Percentiles rank a stretch among this genome's conserved stretches.
Conservation (phyloP, 2,888 invertebrate species). For the Zaprionus lineosus region DNA sequence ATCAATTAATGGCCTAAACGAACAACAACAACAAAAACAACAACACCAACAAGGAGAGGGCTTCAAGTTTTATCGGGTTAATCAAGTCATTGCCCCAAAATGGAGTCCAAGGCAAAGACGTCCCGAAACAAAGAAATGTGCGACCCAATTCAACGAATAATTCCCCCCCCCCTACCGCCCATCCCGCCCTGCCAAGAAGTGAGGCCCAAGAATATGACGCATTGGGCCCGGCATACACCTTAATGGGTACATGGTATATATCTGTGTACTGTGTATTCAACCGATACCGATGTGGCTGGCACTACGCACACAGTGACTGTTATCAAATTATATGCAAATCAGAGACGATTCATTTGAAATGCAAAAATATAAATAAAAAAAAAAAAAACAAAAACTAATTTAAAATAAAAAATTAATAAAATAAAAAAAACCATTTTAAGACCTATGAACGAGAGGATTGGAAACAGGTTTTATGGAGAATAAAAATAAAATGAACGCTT, state of each 20-base stretch:
- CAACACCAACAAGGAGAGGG: conserved; percentile 1
- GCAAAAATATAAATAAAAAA: conserved; percentile 46
- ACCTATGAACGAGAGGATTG: too few relatives aligned
- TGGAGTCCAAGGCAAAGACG: conserved; percentile 47
- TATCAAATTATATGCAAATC: conserved; percentile 75
- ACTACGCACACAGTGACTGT: conserved; percentile 44
- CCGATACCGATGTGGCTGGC: too few relatives aligned
- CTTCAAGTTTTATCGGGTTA: conserved; percentile 24
- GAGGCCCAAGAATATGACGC: conserved; percentile 49
- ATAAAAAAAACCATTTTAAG: conserved; percentile 10
- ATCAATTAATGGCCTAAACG: conserved; percentile 14
- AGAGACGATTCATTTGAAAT: conserved; percentile 40
- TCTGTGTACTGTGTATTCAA: background rate
- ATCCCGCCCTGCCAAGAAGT: conserved; percentile 10
- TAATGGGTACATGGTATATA: conserved; percentile 1
- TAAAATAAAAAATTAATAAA: conserved; percentile 22
- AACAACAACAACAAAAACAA: conserved; percentile 3
- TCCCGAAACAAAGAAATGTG: conserved; percentile 63
- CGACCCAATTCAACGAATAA: conserved; percentile 66
- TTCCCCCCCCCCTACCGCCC: conserved; percentile 24
- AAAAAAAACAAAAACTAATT: conserved; percentile 25
- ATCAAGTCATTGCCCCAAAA: conserved; percentile 76
- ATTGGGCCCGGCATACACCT: conserved; percentile 27
- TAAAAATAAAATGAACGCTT: conserved; percentile 9
- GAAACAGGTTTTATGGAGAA: conserved; percentile 56